Percentiles rank a stretch among this genome's conserved stretches.
Evolutionary conservation across 2,888 invertebrate genomes (phyloP).

Genomic region (Pterostichus niger): DNA sequence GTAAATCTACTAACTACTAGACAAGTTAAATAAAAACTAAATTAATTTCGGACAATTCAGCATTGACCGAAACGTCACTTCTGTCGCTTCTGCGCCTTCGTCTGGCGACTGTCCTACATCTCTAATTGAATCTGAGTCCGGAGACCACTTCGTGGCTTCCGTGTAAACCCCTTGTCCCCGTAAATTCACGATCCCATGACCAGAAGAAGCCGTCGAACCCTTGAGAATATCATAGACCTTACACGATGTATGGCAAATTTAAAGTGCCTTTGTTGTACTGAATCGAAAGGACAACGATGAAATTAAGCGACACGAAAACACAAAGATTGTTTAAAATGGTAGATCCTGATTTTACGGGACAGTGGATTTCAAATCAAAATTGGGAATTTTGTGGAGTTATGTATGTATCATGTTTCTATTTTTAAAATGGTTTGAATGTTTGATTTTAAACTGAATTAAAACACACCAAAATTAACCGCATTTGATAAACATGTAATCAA

Average conservation of each 20-base stretch:
- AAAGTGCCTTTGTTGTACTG: not conserved
- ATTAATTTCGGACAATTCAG: conserved; percentile 6
- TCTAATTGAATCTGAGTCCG: conserved; percentile 58
- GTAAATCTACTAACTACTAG: conserved; percentile 12
- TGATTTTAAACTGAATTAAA: no score
- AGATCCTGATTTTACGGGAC: not conserved
- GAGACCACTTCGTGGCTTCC: conserved; percentile 47
- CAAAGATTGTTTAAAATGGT: not conserved
- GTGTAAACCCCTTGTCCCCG: not conserved
- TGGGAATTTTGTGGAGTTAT: no score
- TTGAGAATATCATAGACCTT: conserved; percentile 8
- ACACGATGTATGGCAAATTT: not conserved
- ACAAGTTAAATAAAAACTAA: not conserved
- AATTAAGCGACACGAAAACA: not conserved
- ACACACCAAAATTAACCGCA: no score
- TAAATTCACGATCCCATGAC: no score
- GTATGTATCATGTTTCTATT: no score
- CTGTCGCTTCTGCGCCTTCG: not conserved
- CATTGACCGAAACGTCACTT: not conserved
- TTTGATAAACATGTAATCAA: no score
- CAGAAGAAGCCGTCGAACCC: not conserved
- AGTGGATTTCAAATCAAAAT: not conserved
- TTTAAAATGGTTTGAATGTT: no score
- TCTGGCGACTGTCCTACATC: conserved; percentile 55
- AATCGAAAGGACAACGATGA: not conserved